Evolutionary conservation across 2,113 vertebrate genomes (phyloP), one percentile per base, ranked within the genome.

Genomic region (Trichechus manatus): DNA sequence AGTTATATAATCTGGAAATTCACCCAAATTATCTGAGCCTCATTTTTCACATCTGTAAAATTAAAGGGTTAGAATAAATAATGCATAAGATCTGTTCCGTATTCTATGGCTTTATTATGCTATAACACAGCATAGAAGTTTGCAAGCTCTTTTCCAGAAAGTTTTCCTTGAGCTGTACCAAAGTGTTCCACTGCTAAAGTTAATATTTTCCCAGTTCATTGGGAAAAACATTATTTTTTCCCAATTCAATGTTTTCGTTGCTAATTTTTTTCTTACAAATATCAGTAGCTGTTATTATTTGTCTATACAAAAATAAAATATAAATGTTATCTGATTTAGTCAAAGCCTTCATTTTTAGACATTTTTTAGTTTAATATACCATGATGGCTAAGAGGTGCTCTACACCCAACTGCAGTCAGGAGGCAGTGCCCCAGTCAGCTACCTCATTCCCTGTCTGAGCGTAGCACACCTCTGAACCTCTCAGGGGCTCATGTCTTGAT

Each of bases 31-130:
- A 74, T 87, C 42, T 53, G 7, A 91, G 33, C 6, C 39, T 95
- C 22, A 44, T 85, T 95, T 97, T 87, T 92, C 20, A 84, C 47
- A 80, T 66, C 56, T 95, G 27, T 84, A 79, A 97, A 94, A 91
- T 91, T 95, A 91, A 98, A 93, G 47, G 22, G 2, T 93, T 80
- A 87, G 31, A 80, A 93, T 94, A 86, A 93, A 95, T 87, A 96
- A 89, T 91, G 74, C 9, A 88, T 70, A 95, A 93, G 7, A 50
- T 6, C 23, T 90, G 9, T 75, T 77, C 9, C 19, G 86, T 59
- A 87, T 68, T 79, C 29, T 72, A 59, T 83, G 53, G 74, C 63
- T 50, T 91, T 59, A 66, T 95, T 88, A 68, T 29, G 80, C 64
- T 91, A 17, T 63, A 29, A 74, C 70, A 84, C 9, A 97, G 61